Conservation (phyloP, 1,140 invertebrate species). For the Gryllus bimaculatus region DNA sequence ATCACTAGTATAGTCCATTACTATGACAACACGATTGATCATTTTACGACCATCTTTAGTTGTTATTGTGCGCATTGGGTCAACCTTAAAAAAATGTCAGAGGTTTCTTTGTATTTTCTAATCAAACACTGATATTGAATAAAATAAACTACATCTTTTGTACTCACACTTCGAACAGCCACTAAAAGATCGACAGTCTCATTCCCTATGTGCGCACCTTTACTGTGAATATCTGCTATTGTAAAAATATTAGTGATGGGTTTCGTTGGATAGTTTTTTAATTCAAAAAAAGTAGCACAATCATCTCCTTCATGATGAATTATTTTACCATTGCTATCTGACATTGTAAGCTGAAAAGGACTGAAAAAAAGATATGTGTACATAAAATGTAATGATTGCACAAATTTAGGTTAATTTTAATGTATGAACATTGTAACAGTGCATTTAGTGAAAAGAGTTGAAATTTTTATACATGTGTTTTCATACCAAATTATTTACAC, state of each 20-base stretch:
- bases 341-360: slow-evolving; percentile 46
- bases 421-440: neutral
- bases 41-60: slow-evolving; percentile 32
- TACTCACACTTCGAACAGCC: slow-evolving; percentile 37
- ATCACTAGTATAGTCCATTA: slow-evolving; percentile 42
- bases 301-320: slow-evolving; percentile 43
- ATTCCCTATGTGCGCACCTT: slow-evolving; percentile 33
- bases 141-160: neutral
- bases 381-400: neutral
- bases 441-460: neutral
- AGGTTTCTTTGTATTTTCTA: neutral
- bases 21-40: slow-evolving; percentile 36
- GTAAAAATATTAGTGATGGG: slow-evolving; percentile 26
- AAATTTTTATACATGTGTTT: neutral
- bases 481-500: neutral
- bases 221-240: slow-evolving; percentile 31
- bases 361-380: slow-evolving; percentile 31
- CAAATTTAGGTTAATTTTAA: neutral
- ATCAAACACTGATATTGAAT: no score
- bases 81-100: slow-evolving; percentile 20
- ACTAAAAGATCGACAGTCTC: slow-evolving; percentile 36
- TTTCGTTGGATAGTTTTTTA: slow-evolving; percentile 50
- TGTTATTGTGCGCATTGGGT: slow-evolving; percentile 20
- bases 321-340: slow-evolving; percentile 47
- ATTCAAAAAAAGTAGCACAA: slow-evolving; percentile 34